Evolutionary conservation across 2,797 vertebrate genomes (phyloP).

Genomic region (Enteromius unitaeniatus): DNA sequence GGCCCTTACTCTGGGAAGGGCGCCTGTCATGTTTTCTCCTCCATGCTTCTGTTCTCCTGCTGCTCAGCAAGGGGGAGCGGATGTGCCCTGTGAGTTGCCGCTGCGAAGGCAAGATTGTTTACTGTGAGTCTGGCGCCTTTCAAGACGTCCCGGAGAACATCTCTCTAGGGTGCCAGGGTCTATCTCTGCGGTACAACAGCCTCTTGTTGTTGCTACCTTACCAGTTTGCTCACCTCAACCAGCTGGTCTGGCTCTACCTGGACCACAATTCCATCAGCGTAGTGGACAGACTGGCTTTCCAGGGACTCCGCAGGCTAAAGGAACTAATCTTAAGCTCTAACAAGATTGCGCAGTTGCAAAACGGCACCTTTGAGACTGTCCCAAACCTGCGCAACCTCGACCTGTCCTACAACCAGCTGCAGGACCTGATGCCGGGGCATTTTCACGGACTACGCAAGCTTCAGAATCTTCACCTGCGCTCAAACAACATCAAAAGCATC

Average conservation of each 20-base stretch:
- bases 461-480: constrained; percentile 90
- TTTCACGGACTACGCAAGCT: constrained; percentile 94
- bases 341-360: constrained; percentile 89
- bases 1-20: constrained; percentile 75
- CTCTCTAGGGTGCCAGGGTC: constrained; percentile 91
- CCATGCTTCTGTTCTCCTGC: constrained; percentile 77
- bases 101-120: constrained; percentile 96
- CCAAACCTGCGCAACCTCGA: constrained; percentile 95
- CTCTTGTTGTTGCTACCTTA: constrained; percentile 88
- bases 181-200: constrained; percentile 94
- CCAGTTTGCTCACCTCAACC: constrained; percentile 95
- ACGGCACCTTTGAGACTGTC: constrained; percentile 89
- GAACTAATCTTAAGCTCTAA: constrained; percentile 97
- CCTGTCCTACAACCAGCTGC: constrained; percentile 94
- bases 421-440: constrained; percentile 87
- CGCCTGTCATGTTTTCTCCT: constrained; percentile 78
- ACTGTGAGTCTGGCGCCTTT: constrained; percentile 94
- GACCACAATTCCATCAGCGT: constrained; percentile 92
- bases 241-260: constrained; percentile 96
- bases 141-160: constrained; percentile 92
- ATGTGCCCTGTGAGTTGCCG: constrained; percentile 92
- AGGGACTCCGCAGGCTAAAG: constrained; percentile 93
- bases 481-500: constrained; percentile 89
- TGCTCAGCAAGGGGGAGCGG: constrained; percentile 85
- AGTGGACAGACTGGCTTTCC: constrained; percentile 90